Base-by-base conservation (phyloP, 2,888 invertebrate species). In the Atherix ibis region DNA sequence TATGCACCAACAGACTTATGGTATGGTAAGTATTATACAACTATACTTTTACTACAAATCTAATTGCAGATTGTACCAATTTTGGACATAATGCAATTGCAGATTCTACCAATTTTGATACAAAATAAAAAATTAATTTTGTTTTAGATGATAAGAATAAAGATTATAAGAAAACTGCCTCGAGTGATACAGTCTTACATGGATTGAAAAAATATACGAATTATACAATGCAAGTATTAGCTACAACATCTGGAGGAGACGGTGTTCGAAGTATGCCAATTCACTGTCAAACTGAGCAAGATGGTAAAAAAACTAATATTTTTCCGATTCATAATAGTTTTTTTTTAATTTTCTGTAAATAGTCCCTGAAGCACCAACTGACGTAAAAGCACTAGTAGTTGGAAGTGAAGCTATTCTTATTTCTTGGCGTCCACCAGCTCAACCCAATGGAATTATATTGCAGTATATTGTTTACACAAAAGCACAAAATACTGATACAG, bases 171-270 rank as follows among this genome's bases (percentile, higher is more conserved):
- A 85, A 85, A 47, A 87, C 88, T 4, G 77, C 85, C n/a, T 83
- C 85, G 43, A 85, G 84, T 49, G 88, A 89, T 62, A 88, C 88
- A 1, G 88, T 88, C 49, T 69, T 89, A n/a, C 88, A 88, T 53
- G 88, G 88, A 34, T 68, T 95, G 34, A 84, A 87, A 60, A 91
- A 91, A 58, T 92, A 79, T 64, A 94, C 92, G 3, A 94, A 95
- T 64, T 95, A 94, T 63, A 92, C 89, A 37, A 87, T 95, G 76
- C 89, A 92, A 68, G 89, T 95, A 19, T 64, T 92, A 47, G 91
- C 94, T 15, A 92, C 81, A 50, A 94, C 94, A 5, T 81, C 89
- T 36, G 92, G 89, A 43, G 95, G 95, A 9, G 92, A 94, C 58
- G 92, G 94, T 41, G 89, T 89, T 29, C 75, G 87, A 45, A 62